Percentiles rank a stretch among this genome's conserved stretches.
phyloP scores from a whole-genome alignment of 2,888 invertebrate genomes.

The Plebejus anna region DNA sequence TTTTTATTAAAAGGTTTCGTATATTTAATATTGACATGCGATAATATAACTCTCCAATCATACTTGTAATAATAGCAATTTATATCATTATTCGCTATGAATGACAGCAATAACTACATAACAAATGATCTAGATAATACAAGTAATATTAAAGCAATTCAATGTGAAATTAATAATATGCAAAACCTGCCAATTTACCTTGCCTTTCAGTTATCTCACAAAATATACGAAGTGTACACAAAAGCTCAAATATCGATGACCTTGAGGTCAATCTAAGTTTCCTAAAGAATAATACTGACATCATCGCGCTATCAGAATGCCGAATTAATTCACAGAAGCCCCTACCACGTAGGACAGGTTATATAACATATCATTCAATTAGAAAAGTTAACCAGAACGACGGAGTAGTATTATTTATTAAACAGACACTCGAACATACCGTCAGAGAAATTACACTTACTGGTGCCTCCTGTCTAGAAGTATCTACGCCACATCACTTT shows the following conservation, averaged over 20 bases:
- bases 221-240: background rate
- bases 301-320: conserved; percentile 2
- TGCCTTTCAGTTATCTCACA: background rate
- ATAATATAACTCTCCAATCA: too few species aligned
- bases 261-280: background rate
- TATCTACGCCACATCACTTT: background rate
- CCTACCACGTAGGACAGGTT: background rate
- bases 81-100: too few species aligned
- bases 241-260: background rate
- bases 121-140: too few species aligned
- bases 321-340: background rate
- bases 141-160: too few species aligned
- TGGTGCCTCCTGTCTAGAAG: conserved; percentile 9
- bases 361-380: background rate
- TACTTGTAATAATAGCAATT: too few species aligned
- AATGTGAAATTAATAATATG: too few species aligned
- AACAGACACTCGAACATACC: background rate
- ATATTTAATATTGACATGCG: too few species aligned
- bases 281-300: background rate
- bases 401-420: conserved; percentile 15
- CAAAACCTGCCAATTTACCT: too few species aligned
- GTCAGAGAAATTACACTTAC: background rate
- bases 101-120: too few species aligned
- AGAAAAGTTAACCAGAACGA: conserved; percentile 18
- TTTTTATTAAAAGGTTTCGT: too few species aligned